Conservation (phyloP, 2,888 invertebrate species). For the Drosophila mulleri region DNA sequence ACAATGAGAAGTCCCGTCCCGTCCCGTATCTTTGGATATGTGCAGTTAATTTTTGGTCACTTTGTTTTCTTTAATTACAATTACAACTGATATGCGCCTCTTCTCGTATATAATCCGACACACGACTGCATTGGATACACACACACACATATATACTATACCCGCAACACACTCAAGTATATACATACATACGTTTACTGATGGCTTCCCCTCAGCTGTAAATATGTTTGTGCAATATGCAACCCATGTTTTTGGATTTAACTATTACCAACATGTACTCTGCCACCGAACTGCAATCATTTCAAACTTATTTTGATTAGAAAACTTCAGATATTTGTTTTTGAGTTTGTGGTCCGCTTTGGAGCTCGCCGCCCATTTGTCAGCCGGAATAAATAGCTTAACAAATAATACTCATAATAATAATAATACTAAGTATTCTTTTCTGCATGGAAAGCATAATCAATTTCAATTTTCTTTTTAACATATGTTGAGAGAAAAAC, state of each 20-base stretch:
- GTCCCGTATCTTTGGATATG: conserved; percentile 61
- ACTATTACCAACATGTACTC: conserved; percentile 34
- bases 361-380: conserved; percentile 9
- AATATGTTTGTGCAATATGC: conserved; percentile 84
- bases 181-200: conserved; percentile 50
- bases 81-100: conserved; percentile 65
- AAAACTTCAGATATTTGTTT: neutral
- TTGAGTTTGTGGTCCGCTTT: conserved; percentile 16
- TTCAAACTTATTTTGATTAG: conserved; percentile 6
- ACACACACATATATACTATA: conserved; percentile 20
- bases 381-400: conserved; percentile 12
- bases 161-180: conserved; percentile 17
- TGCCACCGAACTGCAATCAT: conserved; percentile 32
- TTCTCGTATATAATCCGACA: conserved; percentile 50
- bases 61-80: conserved; percentile 52
- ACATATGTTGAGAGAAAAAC: conserved; percentile 13
- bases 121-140: conserved; percentile 30
- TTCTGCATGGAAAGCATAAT: conserved; percentile 38
- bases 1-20: conserved; percentile 37
- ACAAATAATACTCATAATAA: neutral
- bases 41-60: conserved; percentile 66
- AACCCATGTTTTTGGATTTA: conserved; percentile 68
- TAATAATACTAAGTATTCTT: neutral
- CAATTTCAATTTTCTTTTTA: conserved; percentile 28
- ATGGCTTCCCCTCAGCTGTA: conserved; percentile 79